Percentiles rank a stretch among this genome's conserved stretches.
Conservation (phyloP, 2,797 vertebrate species). For the Bovichtus diacanthus region DNA sequence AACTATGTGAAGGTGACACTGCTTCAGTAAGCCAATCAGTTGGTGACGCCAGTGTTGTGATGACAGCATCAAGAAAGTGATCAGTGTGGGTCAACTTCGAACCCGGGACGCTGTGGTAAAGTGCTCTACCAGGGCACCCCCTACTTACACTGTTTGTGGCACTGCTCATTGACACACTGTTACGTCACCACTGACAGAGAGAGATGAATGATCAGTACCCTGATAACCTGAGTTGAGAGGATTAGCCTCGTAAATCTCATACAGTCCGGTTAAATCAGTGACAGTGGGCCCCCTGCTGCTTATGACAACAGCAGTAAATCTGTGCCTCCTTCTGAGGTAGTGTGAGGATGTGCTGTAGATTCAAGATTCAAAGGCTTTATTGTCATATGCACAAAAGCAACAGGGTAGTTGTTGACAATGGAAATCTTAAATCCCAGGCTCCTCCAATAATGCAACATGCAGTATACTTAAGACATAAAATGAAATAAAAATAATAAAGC, state of each 20-base stretch:
- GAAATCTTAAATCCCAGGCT: no score
- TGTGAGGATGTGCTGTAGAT: constrained; percentile 5
- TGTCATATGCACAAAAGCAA: no score
- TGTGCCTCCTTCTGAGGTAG: constrained; percentile 30
- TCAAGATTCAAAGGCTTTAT: no score
- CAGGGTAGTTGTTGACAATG: no score
- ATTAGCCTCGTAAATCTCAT: constrained; percentile 75
- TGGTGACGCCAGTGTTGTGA: constrained; percentile 55
- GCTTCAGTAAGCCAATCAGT: constrained; percentile 70
- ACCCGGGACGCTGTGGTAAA: no score
- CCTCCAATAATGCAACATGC: no score
- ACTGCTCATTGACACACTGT: background rate
- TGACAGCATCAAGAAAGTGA: constrained; percentile 48
- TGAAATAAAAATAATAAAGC: no score
- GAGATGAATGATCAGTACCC: constrained; percentile 15
- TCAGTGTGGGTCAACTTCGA: constrained; percentile 32
- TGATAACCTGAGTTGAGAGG: constrained; percentile 64
- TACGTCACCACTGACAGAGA: background rate
- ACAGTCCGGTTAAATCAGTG: constrained; percentile 64
- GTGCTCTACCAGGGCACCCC: no score
- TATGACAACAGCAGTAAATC: constrained; percentile 40
- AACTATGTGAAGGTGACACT: constrained; percentile 49
- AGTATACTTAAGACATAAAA: no score
- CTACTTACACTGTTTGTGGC: background rate
- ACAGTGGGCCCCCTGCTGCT: constrained; percentile 30